Base-by-base conservation (phyloP, 1,140 invertebrate species). In the Pinna nobilis region DNA sequence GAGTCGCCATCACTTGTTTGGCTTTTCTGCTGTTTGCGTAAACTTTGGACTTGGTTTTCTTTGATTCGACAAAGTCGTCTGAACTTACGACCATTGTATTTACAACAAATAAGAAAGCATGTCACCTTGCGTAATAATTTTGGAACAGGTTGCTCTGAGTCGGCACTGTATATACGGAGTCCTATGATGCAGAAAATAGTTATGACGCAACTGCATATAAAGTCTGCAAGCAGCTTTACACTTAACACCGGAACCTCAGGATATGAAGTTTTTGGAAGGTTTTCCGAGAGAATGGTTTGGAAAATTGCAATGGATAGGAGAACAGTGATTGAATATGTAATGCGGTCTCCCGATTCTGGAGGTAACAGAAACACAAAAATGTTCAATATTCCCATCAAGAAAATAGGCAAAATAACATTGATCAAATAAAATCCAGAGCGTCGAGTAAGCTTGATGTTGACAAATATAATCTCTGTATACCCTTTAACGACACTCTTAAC, bases 361-460 rank as follows among this genome's bases (percentile, higher is more conserved):
- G 78, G 78, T 13, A 79, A 20, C 9, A 76, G 39, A 28, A 79
- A 79, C 15, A 76, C 78, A n/a, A 70, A 70, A 7, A 64, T 41
- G 18, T 76, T 79, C 0, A 79, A 30, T 28, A 74, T 11, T 20
- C 73, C 57, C 11, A 79, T 25, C 11, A 79, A 35, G 6, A 76
- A 30, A 20, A 76, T 64, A 15, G 78, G 78, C 13, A 76, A 25
- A 2, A 79, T 18, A 25, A 79, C 65, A 33, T 79, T 79, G 13
- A 79, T 50, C 3, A 74, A 53, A 33, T 66, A 72, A 47, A 74
- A 79, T n/a, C 67, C 60, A 0, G 77, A 69, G n/a, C 71, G 72
- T 37, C 77, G 44, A 7, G 47, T 50, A 15, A 79, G 35, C 5
- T 33, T 41, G 13, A 79, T 13, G 9, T 41, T 32, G 37, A 79